Conservation (phyloP, 35 echinoderm and acorn worm species). For the Amphiura filiformis region DNA sequence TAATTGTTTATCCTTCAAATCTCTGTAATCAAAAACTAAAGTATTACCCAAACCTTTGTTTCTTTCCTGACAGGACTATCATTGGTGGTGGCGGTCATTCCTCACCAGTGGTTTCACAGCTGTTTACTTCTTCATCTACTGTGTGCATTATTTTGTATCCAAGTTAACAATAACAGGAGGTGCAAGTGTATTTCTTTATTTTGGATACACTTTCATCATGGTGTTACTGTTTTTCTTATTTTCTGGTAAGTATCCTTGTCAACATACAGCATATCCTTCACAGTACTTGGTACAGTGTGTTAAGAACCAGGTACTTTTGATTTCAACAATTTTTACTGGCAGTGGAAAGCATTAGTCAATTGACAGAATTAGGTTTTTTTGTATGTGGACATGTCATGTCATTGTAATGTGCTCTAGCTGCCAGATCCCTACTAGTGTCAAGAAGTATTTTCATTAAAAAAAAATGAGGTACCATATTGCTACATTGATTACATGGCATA, state of each 20-base stretch:
- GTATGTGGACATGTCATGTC: too few relatives aligned
- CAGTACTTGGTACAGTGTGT: neutral
- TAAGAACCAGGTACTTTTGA: neutral
- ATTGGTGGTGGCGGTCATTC: conserved; percentile 98
- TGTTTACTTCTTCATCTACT: conserved; percentile 87
- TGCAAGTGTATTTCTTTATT: conserved; percentile 71
- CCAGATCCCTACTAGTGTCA: too few relatives aligned
- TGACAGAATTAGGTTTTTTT: neutral
- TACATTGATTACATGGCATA: too few relatives aligned
- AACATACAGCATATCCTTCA: too few relatives aligned
- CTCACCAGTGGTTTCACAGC: conserved; percentile 94
- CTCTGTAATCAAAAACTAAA: too few relatives aligned
- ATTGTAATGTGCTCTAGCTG: too few relatives aligned
- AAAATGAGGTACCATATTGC: too few relatives aligned
- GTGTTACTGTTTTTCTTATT: conserved; percentile 93
- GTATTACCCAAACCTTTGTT: too few relatives aligned
- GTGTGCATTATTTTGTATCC: conserved; percentile 88
- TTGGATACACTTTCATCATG: conserved; percentile 86
- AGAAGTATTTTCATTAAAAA: too few relatives aligned
- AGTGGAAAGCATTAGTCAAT: too few relatives aligned
- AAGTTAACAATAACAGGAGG: conserved; percentile 59
- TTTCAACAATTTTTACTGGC: too few relatives aligned
- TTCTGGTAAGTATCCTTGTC: conserved; percentile 85
- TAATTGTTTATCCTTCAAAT: too few relatives aligned
- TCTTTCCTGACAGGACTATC: conserved; percentile 70